A percentile compares a stretch with the other conserved stretches of the same genome.
These are phyloP conservation scores for Micrasema longulum DNA, from an alignment of 1,140 invertebrate genomes.

Conservation along the genomic window DNA sequence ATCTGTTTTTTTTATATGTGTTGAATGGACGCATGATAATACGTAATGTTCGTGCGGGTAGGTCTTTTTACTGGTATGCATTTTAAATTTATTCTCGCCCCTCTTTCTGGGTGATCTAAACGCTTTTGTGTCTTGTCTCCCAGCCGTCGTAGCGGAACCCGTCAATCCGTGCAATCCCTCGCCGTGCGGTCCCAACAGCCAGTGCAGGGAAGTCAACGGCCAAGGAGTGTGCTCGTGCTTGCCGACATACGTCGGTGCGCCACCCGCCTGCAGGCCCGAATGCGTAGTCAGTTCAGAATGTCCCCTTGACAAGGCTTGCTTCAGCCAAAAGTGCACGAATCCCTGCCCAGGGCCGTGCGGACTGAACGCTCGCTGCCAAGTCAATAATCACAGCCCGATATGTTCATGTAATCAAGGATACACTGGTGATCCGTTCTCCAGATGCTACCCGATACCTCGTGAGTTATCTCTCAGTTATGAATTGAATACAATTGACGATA, in stretches of 20 bases:
- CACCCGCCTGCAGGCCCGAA: slow-evolving; percentile 78
- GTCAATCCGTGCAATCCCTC: slow-evolving; percentile 73
- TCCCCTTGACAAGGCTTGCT: slow-evolving; percentile 74
- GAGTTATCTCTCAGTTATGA: slow-evolving; percentile 17
- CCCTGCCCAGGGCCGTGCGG: slow-evolving; percentile 81
- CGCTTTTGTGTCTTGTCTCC: slow-evolving; percentile 34
- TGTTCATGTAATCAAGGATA: slow-evolving; percentile 74
- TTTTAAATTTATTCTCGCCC: no score
- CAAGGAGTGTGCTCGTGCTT: slow-evolving; percentile 79
- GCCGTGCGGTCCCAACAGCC: slow-evolving; percentile 80
- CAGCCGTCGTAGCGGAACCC: slow-evolving; percentile 32
- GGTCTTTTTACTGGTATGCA: no score
- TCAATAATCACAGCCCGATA: slow-evolving; percentile 81
- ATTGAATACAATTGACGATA: no score
- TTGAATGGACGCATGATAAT: no score
- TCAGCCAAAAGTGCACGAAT: slow-evolving; percentile 76
- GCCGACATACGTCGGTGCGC: slow-evolving; percentile 78
- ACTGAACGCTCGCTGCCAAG: slow-evolving; percentile 80
- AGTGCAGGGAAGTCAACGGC: slow-evolving; percentile 75
- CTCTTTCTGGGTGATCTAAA: background rate
- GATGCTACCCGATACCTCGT: slow-evolving; percentile 69
- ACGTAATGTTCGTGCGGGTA: background rate
- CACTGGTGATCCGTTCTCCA: slow-evolving; percentile 77
- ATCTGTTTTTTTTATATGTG: no score
- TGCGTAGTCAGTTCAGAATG: slow-evolving; percentile 80